Evolutionary conservation across 2,888 invertebrate species (phyloP).

Genomic region (Mythimna impura): DNA sequence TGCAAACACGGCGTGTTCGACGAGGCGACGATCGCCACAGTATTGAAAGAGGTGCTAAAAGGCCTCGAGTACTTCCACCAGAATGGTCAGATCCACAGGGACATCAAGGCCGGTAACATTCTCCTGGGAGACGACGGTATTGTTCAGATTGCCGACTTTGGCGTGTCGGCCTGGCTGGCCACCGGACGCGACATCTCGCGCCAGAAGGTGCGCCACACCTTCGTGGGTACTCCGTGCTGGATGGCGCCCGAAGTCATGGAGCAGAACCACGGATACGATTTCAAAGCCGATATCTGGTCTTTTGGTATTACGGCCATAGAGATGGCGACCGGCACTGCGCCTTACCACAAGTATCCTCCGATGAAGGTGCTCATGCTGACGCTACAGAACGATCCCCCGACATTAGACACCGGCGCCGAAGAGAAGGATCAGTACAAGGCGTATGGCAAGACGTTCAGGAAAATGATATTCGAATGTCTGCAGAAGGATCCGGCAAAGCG

Average conservation of each 20-base stretch:
- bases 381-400: slow-evolving; percentile 99
- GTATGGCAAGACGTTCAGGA: slow-evolving; percentile 99
- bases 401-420: slow-evolving; percentile 98
- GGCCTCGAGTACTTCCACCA: slow-evolving; percentile 99
- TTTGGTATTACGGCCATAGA: slow-evolving; percentile 99
- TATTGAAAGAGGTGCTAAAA: slow-evolving; percentile 98
- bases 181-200: slow-evolving; percentile 98
- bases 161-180: slow-evolving; percentile 99
- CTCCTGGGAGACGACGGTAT: slow-evolving; percentile 99
- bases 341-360: slow-evolving; percentile 99
- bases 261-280: slow-evolving; percentile 99
- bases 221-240: slow-evolving; percentile 99
- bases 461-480: slow-evolving; percentile 99
- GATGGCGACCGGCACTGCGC: slow-evolving; percentile 99
- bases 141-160: slow-evolving; percentile 99
- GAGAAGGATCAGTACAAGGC: slow-evolving; percentile 99
- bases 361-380: slow-evolving; percentile 99
- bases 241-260: slow-evolving; percentile 99
- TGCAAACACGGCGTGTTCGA: slow-evolving; percentile 99
- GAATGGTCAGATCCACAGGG: slow-evolving; percentile 98
- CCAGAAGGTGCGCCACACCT: slow-evolving; percentile 99
- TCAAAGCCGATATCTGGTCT: slow-evolving; percentile 96
- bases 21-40: slow-evolving; percentile 99
- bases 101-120: slow-evolving; percentile 92
- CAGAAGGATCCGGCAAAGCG: slow-evolving; percentile 98